These are phyloP conservation scores for Petrolisthes manimaculis DNA, from an alignment of 2,888 invertebrate genomes.

Conservation along the genomic window DNA sequence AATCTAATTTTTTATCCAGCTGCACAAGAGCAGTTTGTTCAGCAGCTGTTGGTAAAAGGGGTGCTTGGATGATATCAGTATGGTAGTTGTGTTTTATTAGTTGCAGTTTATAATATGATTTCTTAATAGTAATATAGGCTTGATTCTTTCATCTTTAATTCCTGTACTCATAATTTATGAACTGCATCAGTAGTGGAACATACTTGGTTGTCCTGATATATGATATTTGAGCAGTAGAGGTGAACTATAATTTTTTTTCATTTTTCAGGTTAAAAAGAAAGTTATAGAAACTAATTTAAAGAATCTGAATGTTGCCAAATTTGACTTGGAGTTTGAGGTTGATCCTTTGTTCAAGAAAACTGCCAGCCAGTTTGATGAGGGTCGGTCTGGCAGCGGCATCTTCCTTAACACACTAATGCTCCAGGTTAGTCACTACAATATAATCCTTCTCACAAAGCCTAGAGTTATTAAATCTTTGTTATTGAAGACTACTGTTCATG, in stretches of 20 bases:
- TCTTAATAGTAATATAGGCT: neutral
- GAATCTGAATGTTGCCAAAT: conserved; percentile 70
- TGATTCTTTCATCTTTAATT: too few relatives aligned
- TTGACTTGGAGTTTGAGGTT: conserved; percentile 71
- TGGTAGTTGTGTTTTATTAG: neutral
- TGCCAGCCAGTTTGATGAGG: conserved; percentile 71
- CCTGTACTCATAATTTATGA: too few relatives aligned
- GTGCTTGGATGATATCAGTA: neutral
- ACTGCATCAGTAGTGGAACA: too few relatives aligned
- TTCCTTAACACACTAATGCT: conserved; percentile 66
- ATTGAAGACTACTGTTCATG: too few relatives aligned
- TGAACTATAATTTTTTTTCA: conserved; percentile 2
- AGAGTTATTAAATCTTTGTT: too few relatives aligned
- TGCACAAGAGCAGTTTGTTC: too few relatives aligned
- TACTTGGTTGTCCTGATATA: too few relatives aligned
- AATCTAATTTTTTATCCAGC: too few relatives aligned
- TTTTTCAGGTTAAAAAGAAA: conserved; percentile 67
- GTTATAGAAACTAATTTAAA: conserved; percentile 70
- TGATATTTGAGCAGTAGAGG: neutral
- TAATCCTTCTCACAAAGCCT: too few relatives aligned
- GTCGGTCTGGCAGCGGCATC: conserved; percentile 69
- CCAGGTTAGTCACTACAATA: conserved; percentile 23
- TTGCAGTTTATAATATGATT: neutral
- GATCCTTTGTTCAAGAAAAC: conserved; percentile 72
- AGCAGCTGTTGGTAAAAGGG: neutral